Evolutionary conservation across 1,140 invertebrate genomes (phyloP), one percentile per base, ranked within the genome.

Genomic region (Bombus difficillimus): DNA sequence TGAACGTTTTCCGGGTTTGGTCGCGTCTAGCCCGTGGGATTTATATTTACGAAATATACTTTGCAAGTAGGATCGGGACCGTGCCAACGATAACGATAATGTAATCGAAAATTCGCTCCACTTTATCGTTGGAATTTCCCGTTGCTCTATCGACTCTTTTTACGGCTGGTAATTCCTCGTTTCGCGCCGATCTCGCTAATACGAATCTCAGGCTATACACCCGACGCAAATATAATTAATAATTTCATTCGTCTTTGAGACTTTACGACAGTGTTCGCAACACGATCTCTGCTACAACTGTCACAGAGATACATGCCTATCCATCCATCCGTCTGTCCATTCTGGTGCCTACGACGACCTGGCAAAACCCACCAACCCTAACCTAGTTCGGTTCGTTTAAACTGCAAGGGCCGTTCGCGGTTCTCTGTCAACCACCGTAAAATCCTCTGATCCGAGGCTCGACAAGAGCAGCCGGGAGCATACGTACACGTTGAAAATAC

Each of bases 371-470:
- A 62, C 73, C 75, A 90, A 78, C 86, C 86, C 82, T 86, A 90
- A 90, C 88, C 88, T 71, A 90, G 88, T 90, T 90, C 86, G 86
- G 88, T 90, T 90, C 89, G 89, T 90, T 90, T 89, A 90, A 90
- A 85, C 86, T 89, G 57, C 66, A 87, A 87, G 88, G 86, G 82
- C 64, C 41, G 86, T 59, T 78, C 85, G 72, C 69, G 78, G 83
- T 86, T 78, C 85, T 68, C 69, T 32, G 88, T 73, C 81, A 85
- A 77, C 88, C 88, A 85, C 79, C 83, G 88, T 90, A 90, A 89
- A 89, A 90, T 75, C 82, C 82, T 75, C 71, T 80, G 69, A 87
- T 86, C 81, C 81, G 77, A 87, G 75, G 87, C 57, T 62, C 83
- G 53, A 15, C 72, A 72, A 81, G 71, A 74, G 41, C 72, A n/a